Percentiles rank a stretch among this genome's conserved stretches.
Evolutionary conservation across 92 coral and sea anemone genomes (phyloP).

Genomic region (Chrysogorgia sp.): DNA sequence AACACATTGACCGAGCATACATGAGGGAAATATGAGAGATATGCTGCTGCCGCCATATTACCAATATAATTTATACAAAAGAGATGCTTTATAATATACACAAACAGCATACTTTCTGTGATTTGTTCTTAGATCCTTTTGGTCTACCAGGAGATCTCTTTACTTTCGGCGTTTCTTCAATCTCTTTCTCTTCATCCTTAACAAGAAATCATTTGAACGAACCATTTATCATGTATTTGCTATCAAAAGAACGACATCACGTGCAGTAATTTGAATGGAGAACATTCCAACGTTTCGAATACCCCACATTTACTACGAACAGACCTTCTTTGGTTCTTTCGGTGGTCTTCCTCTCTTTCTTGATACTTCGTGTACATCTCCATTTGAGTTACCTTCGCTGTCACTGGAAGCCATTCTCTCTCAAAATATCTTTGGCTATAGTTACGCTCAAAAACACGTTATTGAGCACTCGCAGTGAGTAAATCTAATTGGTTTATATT

Average conservation of each 20-base stretch:
- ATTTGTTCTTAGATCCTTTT: conserved; percentile 92
- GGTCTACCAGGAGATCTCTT: conserved; percentile 92
- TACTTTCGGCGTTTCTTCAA: conserved; percentile 73
- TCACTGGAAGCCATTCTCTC: conserved; percentile 36
- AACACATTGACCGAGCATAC: not conserved
- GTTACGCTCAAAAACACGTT: not conserved
- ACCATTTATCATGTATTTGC: not conserved
- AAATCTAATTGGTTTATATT: conserved; percentile 29
- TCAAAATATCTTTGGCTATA: not conserved
- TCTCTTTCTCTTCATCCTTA: conserved; percentile 61
- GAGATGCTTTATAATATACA: not conserved
- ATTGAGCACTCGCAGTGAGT: not conserved
- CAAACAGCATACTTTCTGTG: conserved; percentile 71
- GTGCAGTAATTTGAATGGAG: conserved; percentile 17
- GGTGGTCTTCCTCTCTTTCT: conserved; percentile 81
- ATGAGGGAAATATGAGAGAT: not conserved
- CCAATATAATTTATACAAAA: not conserved
- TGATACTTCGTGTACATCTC: conserved; percentile 54
- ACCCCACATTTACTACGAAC: conserved; percentile 36
- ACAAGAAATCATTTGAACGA: conserved; percentile 18
- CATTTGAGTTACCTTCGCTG: conserved; percentile 48
- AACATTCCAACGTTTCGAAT: conserved; percentile 28
- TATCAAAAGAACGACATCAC: not conserved
- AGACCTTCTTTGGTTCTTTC: conserved; percentile 73
- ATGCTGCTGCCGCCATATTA: not conserved